These are phyloP conservation scores for Daktulosphaira vitifoliae DNA, from an alignment of 1,140 invertebrate species.

Conservation along the genomic window DNA sequence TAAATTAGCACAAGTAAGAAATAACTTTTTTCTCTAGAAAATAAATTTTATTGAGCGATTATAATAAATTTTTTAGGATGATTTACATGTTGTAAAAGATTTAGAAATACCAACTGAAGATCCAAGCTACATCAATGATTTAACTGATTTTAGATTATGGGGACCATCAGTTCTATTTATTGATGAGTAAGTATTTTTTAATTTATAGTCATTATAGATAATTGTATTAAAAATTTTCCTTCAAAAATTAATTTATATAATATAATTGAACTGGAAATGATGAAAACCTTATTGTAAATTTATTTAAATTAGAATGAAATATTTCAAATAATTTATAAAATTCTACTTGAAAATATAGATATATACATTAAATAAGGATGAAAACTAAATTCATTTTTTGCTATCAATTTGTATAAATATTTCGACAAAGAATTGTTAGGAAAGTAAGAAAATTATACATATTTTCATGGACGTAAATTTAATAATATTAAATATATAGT, in stretches of 20 bases:
- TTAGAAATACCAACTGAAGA: slow-evolving; percentile 80
- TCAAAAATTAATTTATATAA: slow-evolving; percentile 19
- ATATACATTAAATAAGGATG: no score
- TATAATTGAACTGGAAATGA: background rate
- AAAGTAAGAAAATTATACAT: no score
- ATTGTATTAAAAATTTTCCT: slow-evolving; percentile 25
- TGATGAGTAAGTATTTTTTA: slow-evolving; percentile 61
- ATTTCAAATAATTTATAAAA: no score
- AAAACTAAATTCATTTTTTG: no score
- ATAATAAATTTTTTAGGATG: slow-evolving; percentile 54
- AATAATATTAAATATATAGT: no score
- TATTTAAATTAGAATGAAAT: no score
- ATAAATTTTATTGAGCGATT: background rate
- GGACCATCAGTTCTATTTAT: slow-evolving; percentile 91
- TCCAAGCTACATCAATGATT: slow-evolving; percentile 63
- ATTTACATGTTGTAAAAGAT: slow-evolving; percentile 82
- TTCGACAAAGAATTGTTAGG: no score
- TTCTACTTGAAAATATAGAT: no score
- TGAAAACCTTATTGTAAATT: background rate
- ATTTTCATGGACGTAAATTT: no score
- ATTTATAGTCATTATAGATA: slow-evolving; percentile 32
- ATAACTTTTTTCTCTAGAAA: no score
- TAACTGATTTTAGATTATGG: slow-evolving; percentile 80
- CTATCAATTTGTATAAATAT: no score
- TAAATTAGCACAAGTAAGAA: slow-evolving; percentile 70